phyloP scores from a whole-genome alignment of 2,888 invertebrate species.

The Spilosoma lubricipeda region DNA sequence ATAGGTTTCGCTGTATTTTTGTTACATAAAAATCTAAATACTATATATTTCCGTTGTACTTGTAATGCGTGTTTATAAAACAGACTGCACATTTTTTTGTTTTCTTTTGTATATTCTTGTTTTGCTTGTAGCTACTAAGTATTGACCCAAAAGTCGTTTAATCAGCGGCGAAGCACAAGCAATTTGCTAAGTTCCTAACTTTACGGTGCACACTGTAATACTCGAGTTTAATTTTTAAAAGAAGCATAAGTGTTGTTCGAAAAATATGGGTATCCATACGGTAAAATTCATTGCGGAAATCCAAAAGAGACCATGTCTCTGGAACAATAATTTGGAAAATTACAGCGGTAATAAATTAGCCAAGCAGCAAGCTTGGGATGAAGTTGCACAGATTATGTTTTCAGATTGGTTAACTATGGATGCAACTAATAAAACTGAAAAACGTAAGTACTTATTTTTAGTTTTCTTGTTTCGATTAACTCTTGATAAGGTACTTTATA shows the following conservation, averaged over 20 bases:
- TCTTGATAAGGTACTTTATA: background rate
- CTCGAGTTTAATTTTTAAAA: background rate
- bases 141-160: constrained; percentile 13
- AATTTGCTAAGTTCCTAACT: constrained; percentile 2
- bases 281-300: constrained; percentile 28
- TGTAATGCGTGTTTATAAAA: constrained; percentile 6
- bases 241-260: background rate
- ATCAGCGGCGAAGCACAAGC: constrained; percentile 24
- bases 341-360: constrained; percentile 28
- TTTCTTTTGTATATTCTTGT: background rate
- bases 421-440: constrained; percentile 28
- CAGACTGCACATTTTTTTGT: background rate
- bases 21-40: background rate
- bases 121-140: constrained; percentile 3
- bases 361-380: constrained; percentile 27
- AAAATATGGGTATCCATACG: constrained; percentile 27
- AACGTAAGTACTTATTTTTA: constrained; percentile 18
- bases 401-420: constrained; percentile 23
- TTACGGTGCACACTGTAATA: constrained; percentile 8
- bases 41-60: background rate
- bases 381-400: constrained; percentile 25
- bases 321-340: constrained; percentile 29
- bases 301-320: constrained; percentile 28
- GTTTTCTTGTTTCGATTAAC: background rate
- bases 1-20: constrained; percentile 2